Percentiles rank a stretch among this genome's conserved stretches.
Evolutionary conservation across 2,888 invertebrate species (phyloP).

Genomic region (Torymus tubicola): DNA sequence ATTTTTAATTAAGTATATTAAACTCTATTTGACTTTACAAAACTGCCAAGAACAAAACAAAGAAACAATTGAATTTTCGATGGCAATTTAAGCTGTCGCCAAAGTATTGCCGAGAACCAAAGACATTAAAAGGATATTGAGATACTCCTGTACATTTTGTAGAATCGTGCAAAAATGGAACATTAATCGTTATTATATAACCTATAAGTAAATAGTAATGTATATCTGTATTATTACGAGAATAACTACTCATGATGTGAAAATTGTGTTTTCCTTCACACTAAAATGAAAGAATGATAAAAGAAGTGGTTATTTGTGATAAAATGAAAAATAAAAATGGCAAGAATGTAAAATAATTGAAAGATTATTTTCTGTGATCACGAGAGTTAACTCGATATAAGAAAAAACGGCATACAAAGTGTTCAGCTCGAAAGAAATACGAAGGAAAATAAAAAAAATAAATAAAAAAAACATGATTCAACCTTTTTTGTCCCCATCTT

Average conservation of each 20-base stretch:
- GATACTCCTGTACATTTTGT: constrained; percentile 63
- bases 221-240: constrained; percentile 52
- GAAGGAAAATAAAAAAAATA: constrained; percentile 13
- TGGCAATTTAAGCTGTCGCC: constrained; percentile 15
- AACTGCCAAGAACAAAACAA: constrained; percentile 41
- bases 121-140: constrained; percentile 61
- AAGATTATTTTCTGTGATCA: constrained; percentile 53
- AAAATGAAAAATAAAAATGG: constrained; percentile 17
- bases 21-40: constrained; percentile 24
- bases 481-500: constrained; percentile 15
- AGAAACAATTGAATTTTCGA: constrained; percentile 30
- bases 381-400: constrained; percentile 26
- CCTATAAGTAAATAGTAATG: constrained; percentile 45
- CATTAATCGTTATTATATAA: constrained; percentile 44
- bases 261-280: constrained; percentile 32
- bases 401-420: constrained; percentile 27
- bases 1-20: not conserved
- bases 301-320: constrained; percentile 46
- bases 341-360: constrained; percentile 51
- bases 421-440: constrained; percentile 23
- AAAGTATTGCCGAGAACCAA: constrained; percentile 65
- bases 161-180: constrained; percentile 59
- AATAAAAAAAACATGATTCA: constrained; percentile 16
- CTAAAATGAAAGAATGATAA: constrained; percentile 1
- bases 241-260: constrained; percentile 29